phyloP scores from a whole-genome alignment of 2,113 vertebrate species.

The Halichoeres trimaculatus region DNA sequence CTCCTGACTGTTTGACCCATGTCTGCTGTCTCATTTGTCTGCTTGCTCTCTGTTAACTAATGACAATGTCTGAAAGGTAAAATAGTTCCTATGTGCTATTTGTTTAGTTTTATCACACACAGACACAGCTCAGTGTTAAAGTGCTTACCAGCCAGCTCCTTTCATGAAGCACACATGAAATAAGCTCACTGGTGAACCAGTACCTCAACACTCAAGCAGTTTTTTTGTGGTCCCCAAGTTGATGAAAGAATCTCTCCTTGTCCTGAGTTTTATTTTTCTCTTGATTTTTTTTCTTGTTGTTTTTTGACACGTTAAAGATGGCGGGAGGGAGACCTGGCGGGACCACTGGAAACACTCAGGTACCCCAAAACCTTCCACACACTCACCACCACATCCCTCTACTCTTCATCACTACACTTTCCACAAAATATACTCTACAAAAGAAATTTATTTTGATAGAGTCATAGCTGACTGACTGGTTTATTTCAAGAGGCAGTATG shows the following conservation, averaged over 20 bases:
- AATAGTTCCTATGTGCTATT: conserved; percentile 66
- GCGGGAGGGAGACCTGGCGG: conserved; percentile 83
- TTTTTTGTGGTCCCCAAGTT: conserved; percentile 66
- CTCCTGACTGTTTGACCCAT: background rate
- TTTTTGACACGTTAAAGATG: conserved; percentile 79
- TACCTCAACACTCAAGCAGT: conserved; percentile 11
- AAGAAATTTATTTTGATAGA: background rate
- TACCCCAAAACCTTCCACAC: conserved; percentile 53
- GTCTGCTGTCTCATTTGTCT: conserved; percentile 20
- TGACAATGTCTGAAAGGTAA: conserved; percentile 51
- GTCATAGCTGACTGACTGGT: background rate
- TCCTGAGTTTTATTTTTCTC: conserved; percentile 56
- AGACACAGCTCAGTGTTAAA: background rate
- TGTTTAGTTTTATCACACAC: background rate
- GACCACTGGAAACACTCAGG: conserved; percentile 84
- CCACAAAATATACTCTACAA: conserved; percentile 17
- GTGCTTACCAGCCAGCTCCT: conserved; percentile 7
- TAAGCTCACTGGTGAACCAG: conserved; percentile 12
- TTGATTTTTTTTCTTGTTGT: conserved; percentile 4
- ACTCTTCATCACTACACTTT: conserved; percentile 12
- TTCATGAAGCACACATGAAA: background rate
- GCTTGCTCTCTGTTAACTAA: conserved; percentile 20
- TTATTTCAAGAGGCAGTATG: no score
- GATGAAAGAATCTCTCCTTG: conserved; percentile 74
- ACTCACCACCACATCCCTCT: conserved; percentile 16